Evolutionary conservation across 64 coral and sea anemone genomes (phyloP).

Genomic region (Trachythela sp.): DNA sequence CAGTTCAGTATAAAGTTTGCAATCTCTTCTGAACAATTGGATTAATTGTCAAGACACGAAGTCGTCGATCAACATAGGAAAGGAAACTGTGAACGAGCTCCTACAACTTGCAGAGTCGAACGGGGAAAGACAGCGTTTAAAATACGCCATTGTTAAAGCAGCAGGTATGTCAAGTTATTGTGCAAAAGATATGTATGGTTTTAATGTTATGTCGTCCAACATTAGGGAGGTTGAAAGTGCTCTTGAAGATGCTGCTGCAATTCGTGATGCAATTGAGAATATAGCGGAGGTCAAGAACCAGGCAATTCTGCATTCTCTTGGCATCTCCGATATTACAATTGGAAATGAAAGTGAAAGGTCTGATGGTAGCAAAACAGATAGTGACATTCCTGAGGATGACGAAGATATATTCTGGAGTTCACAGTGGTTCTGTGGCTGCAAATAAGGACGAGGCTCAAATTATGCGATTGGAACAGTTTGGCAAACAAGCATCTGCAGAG

Average conservation of each 20-base stretch:
- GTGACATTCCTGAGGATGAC: not conserved
- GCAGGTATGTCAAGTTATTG: not conserved
- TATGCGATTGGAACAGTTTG: not conserved
- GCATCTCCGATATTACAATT: not conserved
- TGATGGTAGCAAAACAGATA: not conserved
- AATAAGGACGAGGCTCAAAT: not conserved
- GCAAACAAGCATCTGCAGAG: not conserved
- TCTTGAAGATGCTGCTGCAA: not conserved
- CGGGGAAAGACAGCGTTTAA: not conserved
- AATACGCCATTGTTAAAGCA: not conserved
- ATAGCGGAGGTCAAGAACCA: not conserved
- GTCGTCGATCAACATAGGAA: not conserved
- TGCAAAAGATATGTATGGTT: not conserved
- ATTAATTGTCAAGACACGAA: not conserved
- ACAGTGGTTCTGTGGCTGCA: not conserved
- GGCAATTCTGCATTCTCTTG: not conserved
- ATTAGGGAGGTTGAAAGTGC: not conserved
- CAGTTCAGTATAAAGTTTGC: constrained; percentile 11
- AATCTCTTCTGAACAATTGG: constrained; percentile 21
- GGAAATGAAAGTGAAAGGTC: not conserved
- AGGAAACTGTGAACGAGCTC: not conserved
- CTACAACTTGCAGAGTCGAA: constrained; percentile 30
- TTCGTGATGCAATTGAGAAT: constrained; percentile 1
- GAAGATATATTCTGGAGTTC: not conserved
- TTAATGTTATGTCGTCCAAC: not conserved